Percentiles rank a stretch among this genome's conserved stretches.
These are phyloP conservation scores for Lamellibrachia luymesi DNA, from an alignment of 1,140 invertebrate genomes.

Conservation along the genomic window DNA sequence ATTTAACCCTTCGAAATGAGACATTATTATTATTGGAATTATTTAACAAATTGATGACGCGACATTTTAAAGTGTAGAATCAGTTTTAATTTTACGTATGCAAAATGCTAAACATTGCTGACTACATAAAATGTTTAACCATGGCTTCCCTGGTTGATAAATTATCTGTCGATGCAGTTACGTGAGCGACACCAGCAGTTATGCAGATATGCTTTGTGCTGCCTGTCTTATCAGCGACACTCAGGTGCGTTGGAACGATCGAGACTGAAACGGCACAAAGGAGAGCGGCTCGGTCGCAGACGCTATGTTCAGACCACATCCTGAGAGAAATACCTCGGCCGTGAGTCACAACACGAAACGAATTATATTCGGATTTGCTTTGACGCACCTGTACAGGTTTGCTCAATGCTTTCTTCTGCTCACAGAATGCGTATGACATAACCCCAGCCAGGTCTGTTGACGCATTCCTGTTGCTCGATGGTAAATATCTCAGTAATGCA, in stretches of 20 bases:
- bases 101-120: not conserved
- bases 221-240: not conserved
- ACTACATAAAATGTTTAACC: not conserved
- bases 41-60: not conserved
- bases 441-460: not conserved
- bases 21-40: no score
- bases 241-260: not conserved
- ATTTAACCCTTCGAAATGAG: no score
- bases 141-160: not conserved
- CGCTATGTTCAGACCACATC: not conserved
- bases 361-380: not conserved
- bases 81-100: not conserved
- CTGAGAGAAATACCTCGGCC: not conserved
- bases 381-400: not conserved
- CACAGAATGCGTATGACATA: not conserved
- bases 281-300: not conserved
- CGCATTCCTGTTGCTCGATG: not conserved
- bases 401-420: not conserved
- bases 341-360: not conserved
- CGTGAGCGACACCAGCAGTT: not conserved
- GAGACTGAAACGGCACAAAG: not conserved
- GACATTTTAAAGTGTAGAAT: not conserved
- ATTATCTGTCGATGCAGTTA: not conserved
- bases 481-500: not conserved
- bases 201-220: not conserved